phyloP scores from a whole-genome alignment of 2,113 vertebrate species.

The Psettodes erumei region DNA sequence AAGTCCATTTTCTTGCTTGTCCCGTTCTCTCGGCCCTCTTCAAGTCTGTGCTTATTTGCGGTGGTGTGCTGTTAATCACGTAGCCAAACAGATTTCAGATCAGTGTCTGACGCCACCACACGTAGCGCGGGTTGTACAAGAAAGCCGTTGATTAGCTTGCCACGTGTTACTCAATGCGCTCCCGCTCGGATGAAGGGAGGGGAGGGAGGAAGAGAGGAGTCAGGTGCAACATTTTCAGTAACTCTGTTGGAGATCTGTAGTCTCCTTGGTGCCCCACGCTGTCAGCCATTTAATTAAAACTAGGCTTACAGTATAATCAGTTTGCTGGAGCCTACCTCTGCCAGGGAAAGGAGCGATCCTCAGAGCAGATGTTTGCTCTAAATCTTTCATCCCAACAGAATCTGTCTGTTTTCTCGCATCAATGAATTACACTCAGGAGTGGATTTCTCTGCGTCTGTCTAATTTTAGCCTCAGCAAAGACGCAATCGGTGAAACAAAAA shows the following conservation, averaged over 20 bases:
- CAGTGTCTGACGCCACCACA: background rate
- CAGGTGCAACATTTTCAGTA: constrained; percentile 43
- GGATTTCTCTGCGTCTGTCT: constrained; percentile 40
- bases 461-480: constrained; percentile 55
- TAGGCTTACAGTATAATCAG: constrained; percentile 56
- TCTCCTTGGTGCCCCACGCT: constrained; percentile 52
- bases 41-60: background rate
- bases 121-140: background rate
- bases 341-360: constrained; percentile 31
- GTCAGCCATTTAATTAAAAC: constrained; percentile 75
- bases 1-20: constrained; percentile 3
- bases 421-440: constrained; percentile 44
- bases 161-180: background rate
- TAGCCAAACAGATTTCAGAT: constrained; percentile 36
- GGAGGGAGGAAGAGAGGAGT: constrained; percentile 24
- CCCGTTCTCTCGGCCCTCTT: background rate
- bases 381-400: constrained; percentile 51
- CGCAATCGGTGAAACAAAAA: constrained; percentile 19
- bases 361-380: constrained; percentile 61
- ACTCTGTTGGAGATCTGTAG: constrained; percentile 39
- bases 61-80: constrained; percentile 27
- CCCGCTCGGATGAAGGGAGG: constrained; percentile 6
- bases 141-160: background rate
- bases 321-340: constrained; percentile 43
- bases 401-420: constrained; percentile 37